phyloP scores from a whole-genome alignment of 2,113 vertebrate species.

The Takifugu flavidus region DNA sequence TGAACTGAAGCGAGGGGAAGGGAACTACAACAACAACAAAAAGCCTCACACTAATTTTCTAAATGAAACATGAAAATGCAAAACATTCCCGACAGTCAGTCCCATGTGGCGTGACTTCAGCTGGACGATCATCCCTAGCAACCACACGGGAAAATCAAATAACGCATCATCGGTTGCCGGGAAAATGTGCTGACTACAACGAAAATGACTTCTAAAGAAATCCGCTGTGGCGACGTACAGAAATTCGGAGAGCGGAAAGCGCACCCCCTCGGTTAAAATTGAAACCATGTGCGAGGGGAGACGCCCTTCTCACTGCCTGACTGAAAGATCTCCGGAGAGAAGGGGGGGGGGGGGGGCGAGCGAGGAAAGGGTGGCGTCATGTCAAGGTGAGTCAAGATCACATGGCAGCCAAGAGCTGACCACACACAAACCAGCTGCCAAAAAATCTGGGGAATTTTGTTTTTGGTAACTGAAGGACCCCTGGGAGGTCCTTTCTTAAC shows the following conservation, averaged over 20 bases:
- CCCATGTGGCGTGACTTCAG: constrained; percentile 22
- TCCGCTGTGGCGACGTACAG: constrained; percentile 8
- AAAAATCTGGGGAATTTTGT: constrained; percentile 71
- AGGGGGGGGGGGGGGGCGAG: not conserved
- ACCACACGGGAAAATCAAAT: constrained; percentile 53
- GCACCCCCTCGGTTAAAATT: constrained; percentile 38
- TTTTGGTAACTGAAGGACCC: constrained; percentile 54
- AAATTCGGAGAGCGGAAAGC: constrained; percentile 46
- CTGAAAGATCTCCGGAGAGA: constrained; percentile 34
- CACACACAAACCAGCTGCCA: constrained; percentile 57
- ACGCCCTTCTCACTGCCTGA: constrained; percentile 39
- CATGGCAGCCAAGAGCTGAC: constrained; percentile 43
- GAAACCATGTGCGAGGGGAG: constrained; percentile 56
- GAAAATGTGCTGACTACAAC: constrained; percentile 59
- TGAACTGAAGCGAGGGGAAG: constrained; percentile 8
- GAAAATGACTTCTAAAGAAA: constrained; percentile 27
- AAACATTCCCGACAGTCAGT: constrained; percentile 24
- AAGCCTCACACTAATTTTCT: constrained; percentile 5
- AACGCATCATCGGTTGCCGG: constrained; percentile 26
- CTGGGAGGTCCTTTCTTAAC: constrained; percentile 63
- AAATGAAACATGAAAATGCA: constrained; percentile 3
- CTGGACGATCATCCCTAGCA: constrained; percentile 42
- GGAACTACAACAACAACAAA: not conserved
- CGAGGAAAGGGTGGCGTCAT: constrained; percentile 8
- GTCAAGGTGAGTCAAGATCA: constrained; percentile 64